phyloP scores from a whole-genome alignment of 2,113 vertebrate species.

The Paralichthys olivaceus region DNA sequence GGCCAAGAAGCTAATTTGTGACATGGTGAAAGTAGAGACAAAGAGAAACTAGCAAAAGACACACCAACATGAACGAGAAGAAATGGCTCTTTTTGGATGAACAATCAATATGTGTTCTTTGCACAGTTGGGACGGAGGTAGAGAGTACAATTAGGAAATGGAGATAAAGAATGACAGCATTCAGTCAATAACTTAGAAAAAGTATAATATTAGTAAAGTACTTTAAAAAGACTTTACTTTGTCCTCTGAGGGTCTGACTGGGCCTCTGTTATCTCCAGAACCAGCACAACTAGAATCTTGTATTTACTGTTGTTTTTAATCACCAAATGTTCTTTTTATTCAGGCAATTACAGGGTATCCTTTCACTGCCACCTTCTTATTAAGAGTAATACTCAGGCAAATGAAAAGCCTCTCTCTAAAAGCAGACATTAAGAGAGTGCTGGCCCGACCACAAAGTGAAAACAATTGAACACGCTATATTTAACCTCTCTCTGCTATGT shows the following conservation, averaged over 20 bases:
- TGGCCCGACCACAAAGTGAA: slow-evolving; percentile 30
- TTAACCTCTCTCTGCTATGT: slow-evolving; percentile 65
- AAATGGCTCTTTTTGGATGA: not conserved
- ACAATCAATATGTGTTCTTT: not conserved
- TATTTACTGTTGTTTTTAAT: not conserved
- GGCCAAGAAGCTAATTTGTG: not conserved
- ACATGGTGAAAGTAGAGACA: not conserved
- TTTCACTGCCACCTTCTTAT: slow-evolving; percentile 18
- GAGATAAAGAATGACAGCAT: not conserved
- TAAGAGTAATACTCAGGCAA: slow-evolving; percentile 9
- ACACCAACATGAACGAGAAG: not conserved
- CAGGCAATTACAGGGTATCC: slow-evolving; percentile 9
- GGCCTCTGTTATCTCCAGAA: not conserved
- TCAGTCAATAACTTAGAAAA: not conserved
- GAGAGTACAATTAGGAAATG: not conserved
- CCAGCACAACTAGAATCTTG: slow-evolving; percentile 10
- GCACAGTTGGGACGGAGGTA: not conserved
- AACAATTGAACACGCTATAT: slow-evolving; percentile 61
- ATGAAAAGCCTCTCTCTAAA: slow-evolving; percentile 19
- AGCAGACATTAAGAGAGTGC: slow-evolving; percentile 18
- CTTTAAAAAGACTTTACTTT: not conserved
- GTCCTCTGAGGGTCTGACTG: not conserved
- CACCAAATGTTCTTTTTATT: slow-evolving; percentile 12
- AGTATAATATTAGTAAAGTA: not conserved
- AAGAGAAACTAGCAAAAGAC: not conserved